These are phyloP conservation scores for Drosophila austrosaltans DNA, from an alignment of 2,888 invertebrate genomes.

Conservation along the genomic window DNA sequence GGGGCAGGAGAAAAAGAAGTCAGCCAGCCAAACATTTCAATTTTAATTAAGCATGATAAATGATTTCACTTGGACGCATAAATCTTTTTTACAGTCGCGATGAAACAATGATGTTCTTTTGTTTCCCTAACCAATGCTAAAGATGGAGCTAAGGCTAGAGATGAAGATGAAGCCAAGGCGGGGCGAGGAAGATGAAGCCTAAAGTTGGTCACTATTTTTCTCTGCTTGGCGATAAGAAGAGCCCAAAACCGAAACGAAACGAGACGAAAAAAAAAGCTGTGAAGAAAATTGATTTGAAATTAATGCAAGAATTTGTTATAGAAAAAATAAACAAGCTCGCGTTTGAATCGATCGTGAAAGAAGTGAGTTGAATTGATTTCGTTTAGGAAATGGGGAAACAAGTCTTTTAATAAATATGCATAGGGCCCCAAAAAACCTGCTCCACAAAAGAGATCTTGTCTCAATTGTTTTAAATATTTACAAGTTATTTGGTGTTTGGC, in stretches of 20 bases:
- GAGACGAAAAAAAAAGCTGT: slow-evolving; percentile 60
- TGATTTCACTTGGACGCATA: slow-evolving; percentile 80
- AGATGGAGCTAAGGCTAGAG: not conserved
- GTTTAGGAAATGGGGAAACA: slow-evolving; percentile 61
- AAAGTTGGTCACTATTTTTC: slow-evolving; percentile 32
- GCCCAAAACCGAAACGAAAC: slow-evolving; percentile 52
- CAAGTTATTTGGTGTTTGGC: slow-evolving; percentile 34
- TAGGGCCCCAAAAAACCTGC: slow-evolving; percentile 56
- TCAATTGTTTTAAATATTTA: slow-evolving; percentile 59
- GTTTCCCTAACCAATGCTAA: slow-evolving; percentile 39
- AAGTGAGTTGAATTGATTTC: slow-evolving; percentile 76
- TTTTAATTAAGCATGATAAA: slow-evolving; percentile 83
- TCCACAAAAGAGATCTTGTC: slow-evolving; percentile 54
- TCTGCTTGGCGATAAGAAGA: slow-evolving; percentile 50
- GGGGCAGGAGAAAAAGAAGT: slow-evolving; percentile 43
- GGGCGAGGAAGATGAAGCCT: slow-evolving; percentile 9
- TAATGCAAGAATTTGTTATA: slow-evolving; percentile 82
- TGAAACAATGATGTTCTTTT: slow-evolving; percentile 78
- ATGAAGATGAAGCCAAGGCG: slow-evolving; percentile 6
- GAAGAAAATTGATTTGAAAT: slow-evolving; percentile 83
- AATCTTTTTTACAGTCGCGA: slow-evolving; percentile 80
- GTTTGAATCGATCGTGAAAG: slow-evolving; percentile 67
- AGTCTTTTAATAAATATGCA: slow-evolving; percentile 66
- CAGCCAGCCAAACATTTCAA: slow-evolving; percentile 76
- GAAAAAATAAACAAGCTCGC: slow-evolving; percentile 77